These are phyloP conservation scores for Neopelma chrysocephalum DNA, from an alignment of 2,797 vertebrate genomes.

Conservation along the genomic window DNA sequence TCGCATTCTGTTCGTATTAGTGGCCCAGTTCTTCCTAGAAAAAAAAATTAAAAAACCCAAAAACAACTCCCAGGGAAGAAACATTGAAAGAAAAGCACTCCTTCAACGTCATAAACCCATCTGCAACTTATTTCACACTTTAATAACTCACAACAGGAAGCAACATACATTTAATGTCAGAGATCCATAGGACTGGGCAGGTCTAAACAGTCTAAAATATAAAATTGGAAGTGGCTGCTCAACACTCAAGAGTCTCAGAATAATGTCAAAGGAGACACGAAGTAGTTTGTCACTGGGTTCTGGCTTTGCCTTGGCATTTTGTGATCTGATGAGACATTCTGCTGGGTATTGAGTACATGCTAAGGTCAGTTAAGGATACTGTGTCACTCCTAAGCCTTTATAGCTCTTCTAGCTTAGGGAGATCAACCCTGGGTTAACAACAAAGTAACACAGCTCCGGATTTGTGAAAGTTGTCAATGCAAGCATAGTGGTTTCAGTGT, in stretches of 20 bases:
- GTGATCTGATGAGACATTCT: background rate
- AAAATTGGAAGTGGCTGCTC: background rate
- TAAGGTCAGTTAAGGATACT: slow-evolving; percentile 32
- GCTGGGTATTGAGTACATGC: background rate
- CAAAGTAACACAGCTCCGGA: background rate
- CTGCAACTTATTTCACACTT: background rate
- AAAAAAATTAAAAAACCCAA: background rate
- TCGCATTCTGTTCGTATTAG: background rate
- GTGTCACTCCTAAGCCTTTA: slow-evolving; percentile 5
- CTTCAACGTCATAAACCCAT: background rate
- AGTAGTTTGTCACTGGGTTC: background rate
- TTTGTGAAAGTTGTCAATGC: background rate
- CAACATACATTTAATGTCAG: background rate
- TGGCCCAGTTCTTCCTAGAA: background rate
- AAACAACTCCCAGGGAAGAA: background rate
- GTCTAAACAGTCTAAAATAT: background rate
- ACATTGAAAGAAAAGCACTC: background rate
- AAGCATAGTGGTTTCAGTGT: background rate
- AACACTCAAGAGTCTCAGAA: background rate
- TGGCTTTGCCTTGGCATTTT: background rate
- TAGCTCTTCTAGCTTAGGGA: background rate
- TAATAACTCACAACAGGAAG: background rate
- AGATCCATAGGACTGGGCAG: background rate
- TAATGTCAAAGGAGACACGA: background rate
- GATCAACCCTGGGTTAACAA: background rate